Conservation (phyloP, 2,888 invertebrate species). For the Drosophila paranaensis region DNA sequence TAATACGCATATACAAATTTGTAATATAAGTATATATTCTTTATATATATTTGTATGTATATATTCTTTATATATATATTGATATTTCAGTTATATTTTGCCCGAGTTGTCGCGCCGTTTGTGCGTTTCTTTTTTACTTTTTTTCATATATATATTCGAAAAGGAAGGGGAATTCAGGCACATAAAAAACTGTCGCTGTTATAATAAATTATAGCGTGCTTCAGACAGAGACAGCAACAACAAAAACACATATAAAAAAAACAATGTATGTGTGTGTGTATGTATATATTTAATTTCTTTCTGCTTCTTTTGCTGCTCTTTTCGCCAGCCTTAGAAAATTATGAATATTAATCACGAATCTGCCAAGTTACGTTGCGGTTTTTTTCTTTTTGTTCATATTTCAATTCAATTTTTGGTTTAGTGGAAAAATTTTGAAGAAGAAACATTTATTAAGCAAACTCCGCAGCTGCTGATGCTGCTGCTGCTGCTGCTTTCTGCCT, state of each 20-base stretch:
- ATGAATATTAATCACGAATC: slow-evolving; percentile 46
- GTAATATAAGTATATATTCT: slow-evolving; percentile 13
- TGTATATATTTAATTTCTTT: slow-evolving; percentile 33
- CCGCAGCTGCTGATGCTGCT: slow-evolving; percentile 5
- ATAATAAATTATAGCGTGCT: slow-evolving; percentile 62
- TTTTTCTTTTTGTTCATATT: neutral
- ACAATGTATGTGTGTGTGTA: neutral
- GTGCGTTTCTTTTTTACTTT: slow-evolving; percentile 19
- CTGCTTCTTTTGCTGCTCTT: slow-evolving; percentile 34
- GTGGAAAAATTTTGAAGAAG: slow-evolving; percentile 29
- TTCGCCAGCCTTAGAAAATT: slow-evolving; percentile 55
- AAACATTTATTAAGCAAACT: slow-evolving; percentile 42
- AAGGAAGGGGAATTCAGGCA: slow-evolving; percentile 6
- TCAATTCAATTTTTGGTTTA: slow-evolving; percentile 20
- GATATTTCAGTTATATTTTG: slow-evolving; percentile 40
- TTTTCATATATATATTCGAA: slow-evolving; percentile 6
- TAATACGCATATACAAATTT: slow-evolving; percentile 31
- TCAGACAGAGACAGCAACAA: slow-evolving; percentile 36
- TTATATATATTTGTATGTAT: slow-evolving; percentile 7
- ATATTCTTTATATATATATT: slow-evolving; percentile 19
- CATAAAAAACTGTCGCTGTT: slow-evolving; percentile 57
- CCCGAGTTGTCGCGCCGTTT: slow-evolving; percentile 43
- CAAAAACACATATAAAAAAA: slow-evolving; percentile 7
- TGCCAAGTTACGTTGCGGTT: slow-evolving; percentile 16
- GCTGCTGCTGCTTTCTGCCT: slow-evolving; percentile 1